These are phyloP conservation scores for Cryptotermes secundus DNA, from an alignment of 1,140 invertebrate genomes.

Conservation along the genomic window DNA sequence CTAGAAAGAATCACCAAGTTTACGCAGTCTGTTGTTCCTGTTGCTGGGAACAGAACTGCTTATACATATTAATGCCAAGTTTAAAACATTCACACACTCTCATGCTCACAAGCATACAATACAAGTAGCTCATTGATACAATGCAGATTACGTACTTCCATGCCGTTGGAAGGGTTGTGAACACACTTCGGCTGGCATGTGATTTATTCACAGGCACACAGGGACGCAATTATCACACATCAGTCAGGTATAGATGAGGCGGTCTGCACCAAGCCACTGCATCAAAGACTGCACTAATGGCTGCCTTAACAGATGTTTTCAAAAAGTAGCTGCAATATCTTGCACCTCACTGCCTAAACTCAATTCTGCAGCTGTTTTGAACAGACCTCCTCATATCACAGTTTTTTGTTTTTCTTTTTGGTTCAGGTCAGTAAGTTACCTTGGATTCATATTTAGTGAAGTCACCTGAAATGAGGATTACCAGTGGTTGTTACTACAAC, in stretches of 20 bases:
- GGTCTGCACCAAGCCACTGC: constrained; percentile 15
- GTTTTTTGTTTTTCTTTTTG: constrained; percentile 32
- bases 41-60: constrained; percentile 22
- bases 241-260: constrained; percentile 36
- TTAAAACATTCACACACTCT: constrained; percentile 24
- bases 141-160: constrained; percentile 34
- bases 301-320: not conserved
- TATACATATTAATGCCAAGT: not conserved
- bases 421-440: constrained; percentile 33
- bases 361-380: constrained; percentile 15
- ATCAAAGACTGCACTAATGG: not conserved
- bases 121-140: constrained; percentile 36
- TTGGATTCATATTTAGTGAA: constrained; percentile 27
- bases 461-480: constrained; percentile 18
- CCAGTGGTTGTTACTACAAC: not conserved
- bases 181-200: constrained; percentile 35
- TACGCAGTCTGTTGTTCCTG: not conserved
- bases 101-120: constrained; percentile 32
- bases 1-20: not conserved
- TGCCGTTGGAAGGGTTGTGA: constrained; percentile 34
- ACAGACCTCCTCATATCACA: constrained; percentile 36
- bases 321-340: not conserved
- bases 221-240: constrained; percentile 37
- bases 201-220: constrained; percentile 33
- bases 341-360: constrained; percentile 10